Base-by-base conservation (phyloP, 2,113 vertebrate species). In the Pachypanchax playfairii region DNA sequence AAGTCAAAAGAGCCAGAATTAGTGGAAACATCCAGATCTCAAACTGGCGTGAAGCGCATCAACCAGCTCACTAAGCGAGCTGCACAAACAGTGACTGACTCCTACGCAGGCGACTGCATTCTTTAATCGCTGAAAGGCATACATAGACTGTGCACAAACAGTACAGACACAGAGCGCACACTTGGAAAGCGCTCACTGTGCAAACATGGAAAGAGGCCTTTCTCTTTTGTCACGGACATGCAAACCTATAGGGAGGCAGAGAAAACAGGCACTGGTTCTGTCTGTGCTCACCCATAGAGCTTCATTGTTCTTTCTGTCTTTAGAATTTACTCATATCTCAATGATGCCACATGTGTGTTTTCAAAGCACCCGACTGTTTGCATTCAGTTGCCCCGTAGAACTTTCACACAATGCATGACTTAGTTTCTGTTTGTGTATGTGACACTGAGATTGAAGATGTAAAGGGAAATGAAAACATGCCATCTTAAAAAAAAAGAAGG, bases 161-260 rank as follows among this genome's bases (percentile, higher is more conserved):
- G 57, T 35, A 44, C 53, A 80, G 75, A 38, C 35, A 43, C 58
- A 72, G 55, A 39, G 43, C 11, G 22, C 64, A 54, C 63, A 75
- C 63, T 75, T 49, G 65, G 50, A 68, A 72, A 66, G 46, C 46
- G 55, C 46, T 69, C 57, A 55, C 79, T 70, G 48, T 60, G 70
- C 73, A 85, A 85, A 83, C 79, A 82, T 36, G 35, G 67, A 39
- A 74, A 68, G 62, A 78, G 75, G 77, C 66, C 68, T 73, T 62
- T 79, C 70, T 82, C 65, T 86, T 73, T 78, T 80, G 79, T 86
- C 78, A 52, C 38, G 41, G 57, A 76, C 85, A 81, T 70, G 66
- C 81, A 88, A 80, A 83, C 77, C 71, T 80, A 38, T 56, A 60
- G 61, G 59, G 65, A 75, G 56, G 42, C 71, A 77, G 70, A 55